A percentile compares a stretch with the other conserved stretches of the same genome.
phyloP scores from a whole-genome alignment of 2,113 vertebrate genomes.

The Rostratula benghalensis region DNA sequence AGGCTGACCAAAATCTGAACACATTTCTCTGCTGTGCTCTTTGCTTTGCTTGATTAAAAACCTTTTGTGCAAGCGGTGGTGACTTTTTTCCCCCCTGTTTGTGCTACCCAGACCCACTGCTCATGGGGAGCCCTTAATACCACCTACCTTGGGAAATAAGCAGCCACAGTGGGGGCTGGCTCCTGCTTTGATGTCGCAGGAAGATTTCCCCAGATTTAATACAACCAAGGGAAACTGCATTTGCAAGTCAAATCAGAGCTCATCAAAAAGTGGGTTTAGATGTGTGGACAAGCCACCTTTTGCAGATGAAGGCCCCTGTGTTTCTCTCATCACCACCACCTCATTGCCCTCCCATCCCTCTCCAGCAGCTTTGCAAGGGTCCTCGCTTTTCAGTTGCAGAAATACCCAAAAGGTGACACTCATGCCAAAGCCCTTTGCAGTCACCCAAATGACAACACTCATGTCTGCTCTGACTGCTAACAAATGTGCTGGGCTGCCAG shows the following conservation, averaged over 20 bases:
- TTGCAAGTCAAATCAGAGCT: background rate
- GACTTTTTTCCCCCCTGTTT: background rate
- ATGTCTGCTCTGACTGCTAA: background rate
- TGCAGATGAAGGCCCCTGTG: background rate
- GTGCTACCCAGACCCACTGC: background rate
- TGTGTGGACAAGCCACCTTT: background rate
- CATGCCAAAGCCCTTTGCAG: background rate
- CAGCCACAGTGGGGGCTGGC: background rate
- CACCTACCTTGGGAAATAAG: background rate
- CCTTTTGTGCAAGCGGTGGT: background rate
- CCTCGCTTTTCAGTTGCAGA: background rate
- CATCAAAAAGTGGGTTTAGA: background rate
- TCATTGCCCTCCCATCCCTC: background rate
- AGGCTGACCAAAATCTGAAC: background rate
- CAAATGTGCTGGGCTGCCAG: fast-evolving
- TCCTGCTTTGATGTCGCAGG: background rate
- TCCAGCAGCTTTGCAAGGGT: background rate
- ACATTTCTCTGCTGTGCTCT: background rate
- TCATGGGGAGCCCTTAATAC: background rate
- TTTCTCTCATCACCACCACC: background rate
- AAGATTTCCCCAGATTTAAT: background rate
- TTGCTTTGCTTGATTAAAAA: constrained; percentile 1
- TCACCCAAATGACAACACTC: background rate
- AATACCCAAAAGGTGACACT: background rate
- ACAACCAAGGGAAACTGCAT: background rate